phyloP scores from a whole-genome alignment of 2,113 vertebrate species.

The Mastomys natalensis region DNA sequence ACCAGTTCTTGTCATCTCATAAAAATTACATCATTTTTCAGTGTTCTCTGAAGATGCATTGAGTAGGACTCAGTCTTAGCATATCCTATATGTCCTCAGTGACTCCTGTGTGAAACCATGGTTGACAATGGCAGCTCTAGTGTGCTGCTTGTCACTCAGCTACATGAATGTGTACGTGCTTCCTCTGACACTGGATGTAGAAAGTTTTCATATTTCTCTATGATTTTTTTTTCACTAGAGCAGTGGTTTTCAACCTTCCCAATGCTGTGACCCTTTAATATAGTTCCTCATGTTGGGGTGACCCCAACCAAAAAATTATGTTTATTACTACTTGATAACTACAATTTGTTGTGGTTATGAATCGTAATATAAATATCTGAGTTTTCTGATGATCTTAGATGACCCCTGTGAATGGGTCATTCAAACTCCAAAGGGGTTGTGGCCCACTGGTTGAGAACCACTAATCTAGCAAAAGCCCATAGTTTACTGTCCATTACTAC shows the following conservation, averaged over 20 bases:
- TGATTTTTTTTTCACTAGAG: neutral
- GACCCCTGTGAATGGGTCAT: neutral
- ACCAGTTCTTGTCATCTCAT: neutral
- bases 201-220: neutral
- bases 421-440: neutral
- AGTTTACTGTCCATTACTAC: neutral
- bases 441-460: neutral
- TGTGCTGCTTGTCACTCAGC: neutral
- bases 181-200: neutral
- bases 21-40: neutral
- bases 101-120: neutral
- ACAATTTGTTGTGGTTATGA: neutral
- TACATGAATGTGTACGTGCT: neutral
- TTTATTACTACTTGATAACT: neutral
- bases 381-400: neutral
- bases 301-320: neutral
- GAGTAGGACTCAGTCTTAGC: neutral
- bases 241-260: neutral
- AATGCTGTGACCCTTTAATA: neutral
- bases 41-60: neutral
- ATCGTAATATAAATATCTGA: neutral
- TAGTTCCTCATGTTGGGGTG: neutral
- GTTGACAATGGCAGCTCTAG: neutral
- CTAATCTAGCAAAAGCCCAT: neutral
- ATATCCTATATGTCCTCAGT: neutral